Evolutionary conservation across 2,888 invertebrate genomes (phyloP).

Genomic region (Andrena haemorrhoa): DNA sequence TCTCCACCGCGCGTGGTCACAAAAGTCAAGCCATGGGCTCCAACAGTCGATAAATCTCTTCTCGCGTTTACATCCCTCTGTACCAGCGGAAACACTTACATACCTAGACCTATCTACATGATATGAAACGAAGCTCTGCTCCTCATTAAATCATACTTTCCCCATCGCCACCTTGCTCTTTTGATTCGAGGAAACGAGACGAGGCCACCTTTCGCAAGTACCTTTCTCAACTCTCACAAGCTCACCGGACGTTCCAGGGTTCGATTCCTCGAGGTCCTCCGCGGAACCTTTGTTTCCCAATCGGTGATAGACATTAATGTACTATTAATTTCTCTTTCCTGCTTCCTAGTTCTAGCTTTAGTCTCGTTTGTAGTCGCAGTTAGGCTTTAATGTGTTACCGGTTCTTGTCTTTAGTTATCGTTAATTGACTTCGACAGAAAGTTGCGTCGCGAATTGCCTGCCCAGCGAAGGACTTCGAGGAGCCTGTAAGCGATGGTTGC

Average conservation of each 20-base stretch:
- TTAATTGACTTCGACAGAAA: no score
- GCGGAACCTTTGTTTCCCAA: no score
- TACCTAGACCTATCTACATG: conserved; percentile 62
- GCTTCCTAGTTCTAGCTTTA: no score
- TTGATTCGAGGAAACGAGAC: not conserved
- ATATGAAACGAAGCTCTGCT: conserved; percentile 57
- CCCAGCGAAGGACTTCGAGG: not conserved
- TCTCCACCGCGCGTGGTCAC: not conserved
- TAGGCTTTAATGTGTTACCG: no score
- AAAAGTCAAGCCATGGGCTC: conserved; percentile 14
- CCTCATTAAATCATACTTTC: conserved; percentile 40
- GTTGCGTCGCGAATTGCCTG: not conserved
- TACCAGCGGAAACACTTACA: conserved; percentile 46
- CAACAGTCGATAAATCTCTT: conserved; percentile 58
- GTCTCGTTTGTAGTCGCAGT: no score
- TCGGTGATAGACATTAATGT: no score
- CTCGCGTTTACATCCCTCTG: conserved; percentile 22
- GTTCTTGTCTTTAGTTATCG: no score
- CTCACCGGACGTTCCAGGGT: not conserved
- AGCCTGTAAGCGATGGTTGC: not conserved
- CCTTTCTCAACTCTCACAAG: not conserved
- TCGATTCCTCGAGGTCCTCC: no score
- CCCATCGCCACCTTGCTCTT: not conserved
- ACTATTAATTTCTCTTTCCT: no score
- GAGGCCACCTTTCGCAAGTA: not conserved